These are phyloP conservation scores for Heliconius nattereri DNA, from an alignment of 1,140 invertebrate species.

Conservation along the genomic window DNA sequence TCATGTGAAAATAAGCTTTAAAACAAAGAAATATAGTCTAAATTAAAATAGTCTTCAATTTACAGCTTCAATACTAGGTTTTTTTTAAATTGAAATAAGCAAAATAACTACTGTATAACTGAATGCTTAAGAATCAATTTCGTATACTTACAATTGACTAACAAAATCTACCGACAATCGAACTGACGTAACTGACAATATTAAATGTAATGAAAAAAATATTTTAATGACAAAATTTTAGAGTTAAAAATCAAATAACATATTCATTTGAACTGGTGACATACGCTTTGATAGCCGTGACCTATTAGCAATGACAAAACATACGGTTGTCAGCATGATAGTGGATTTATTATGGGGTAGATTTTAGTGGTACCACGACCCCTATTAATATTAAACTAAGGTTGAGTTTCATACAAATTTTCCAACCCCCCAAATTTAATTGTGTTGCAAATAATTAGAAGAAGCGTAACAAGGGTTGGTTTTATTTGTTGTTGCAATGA, in stretches of 20 bases:
- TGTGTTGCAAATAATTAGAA: conserved; percentile 59
- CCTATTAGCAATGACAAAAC: conserved; percentile 74
- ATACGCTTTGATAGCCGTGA: conserved; percentile 67
- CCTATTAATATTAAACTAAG: conserved; percentile 40
- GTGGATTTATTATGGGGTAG: conserved; percentile 61
- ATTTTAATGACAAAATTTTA: not conserved
- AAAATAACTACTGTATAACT: conserved; percentile 14
- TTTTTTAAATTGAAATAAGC: not conserved
- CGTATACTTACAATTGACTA: not conserved
- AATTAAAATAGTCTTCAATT: not conserved
- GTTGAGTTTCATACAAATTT: conserved; percentile 36
- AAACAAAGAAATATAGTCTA: not conserved
- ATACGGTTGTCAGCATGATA: conserved; percentile 74
- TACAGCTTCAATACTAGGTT: not conserved
- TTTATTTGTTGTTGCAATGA: conserved; percentile 48
- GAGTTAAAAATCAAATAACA: conserved; percentile 22
- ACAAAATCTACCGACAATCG: not conserved
- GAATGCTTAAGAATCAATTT: not conserved
- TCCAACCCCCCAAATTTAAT: conserved; percentile 36
- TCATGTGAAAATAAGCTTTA: not conserved
- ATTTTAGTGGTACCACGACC: conserved; percentile 33
- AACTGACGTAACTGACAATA: not conserved
- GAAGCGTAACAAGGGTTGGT: conserved; percentile 62
- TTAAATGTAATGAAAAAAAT: not conserved
- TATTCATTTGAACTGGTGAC: conserved; percentile 42